phyloP scores from a whole-genome alignment of 23 tunicate genomes.

The Oikopleura vanhoeffeni region DNA sequence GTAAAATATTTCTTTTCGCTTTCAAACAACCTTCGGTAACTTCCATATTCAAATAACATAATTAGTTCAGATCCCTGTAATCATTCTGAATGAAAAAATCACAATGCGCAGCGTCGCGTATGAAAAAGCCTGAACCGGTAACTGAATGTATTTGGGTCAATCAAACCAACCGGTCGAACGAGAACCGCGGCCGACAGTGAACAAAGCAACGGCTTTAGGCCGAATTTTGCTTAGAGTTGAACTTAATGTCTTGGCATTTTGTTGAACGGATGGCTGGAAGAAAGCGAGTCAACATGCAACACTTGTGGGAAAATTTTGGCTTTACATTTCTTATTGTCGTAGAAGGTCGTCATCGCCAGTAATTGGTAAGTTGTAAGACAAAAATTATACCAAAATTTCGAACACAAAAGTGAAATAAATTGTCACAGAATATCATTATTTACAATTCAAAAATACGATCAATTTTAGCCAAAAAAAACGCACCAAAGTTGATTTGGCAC shows the following conservation, averaged over 20 bases:
- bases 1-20: no score
- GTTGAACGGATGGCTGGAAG: conserved; percentile 88
- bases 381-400: no score
- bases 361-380: conserved; percentile 28
- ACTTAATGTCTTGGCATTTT: conserved; percentile 90
- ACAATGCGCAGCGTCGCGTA: not conserved
- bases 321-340: conserved; percentile 67
- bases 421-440: no score
- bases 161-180: not conserved
- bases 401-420: no score
- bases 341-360: conserved; percentile 81
- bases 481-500: no score
- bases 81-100: not conserved
- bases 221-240: not conserved
- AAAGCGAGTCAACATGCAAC: conserved; percentile 96
- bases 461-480: no score
- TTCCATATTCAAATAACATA: no score
- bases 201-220: not conserved
- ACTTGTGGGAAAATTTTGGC: conserved; percentile 88
- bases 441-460: no score
- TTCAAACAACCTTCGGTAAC: no score
- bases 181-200: not conserved
- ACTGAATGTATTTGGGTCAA: not conserved
- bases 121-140: not conserved
- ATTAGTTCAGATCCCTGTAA: no score